Percentiles rank a stretch among this genome's conserved stretches.
Conservation (phyloP, 2,888 invertebrate genomes). For the Phaedon cochleariae region DNA sequence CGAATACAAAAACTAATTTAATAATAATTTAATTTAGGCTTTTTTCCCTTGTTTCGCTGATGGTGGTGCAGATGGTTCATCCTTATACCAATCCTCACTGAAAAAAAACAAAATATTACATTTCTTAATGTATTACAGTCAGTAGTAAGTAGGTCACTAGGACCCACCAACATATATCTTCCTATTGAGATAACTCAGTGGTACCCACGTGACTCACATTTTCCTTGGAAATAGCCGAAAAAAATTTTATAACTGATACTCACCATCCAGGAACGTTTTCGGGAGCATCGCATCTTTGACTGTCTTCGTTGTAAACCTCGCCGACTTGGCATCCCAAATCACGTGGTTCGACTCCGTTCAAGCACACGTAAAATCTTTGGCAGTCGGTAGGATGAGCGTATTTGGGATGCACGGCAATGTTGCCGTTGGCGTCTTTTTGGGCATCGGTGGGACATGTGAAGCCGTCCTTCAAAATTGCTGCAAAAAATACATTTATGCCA, state of each 20-base stretch:
- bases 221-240: too few species aligned
- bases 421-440: slow-evolving; percentile 73
- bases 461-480: slow-evolving; percentile 82
- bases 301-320: slow-evolving; percentile 89
- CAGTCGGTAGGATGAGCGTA: slow-evolving; percentile 88
- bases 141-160: too few species aligned
- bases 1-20: neutral
- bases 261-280: slow-evolving; percentile 92
- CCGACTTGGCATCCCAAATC: slow-evolving; percentile 87
- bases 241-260: slow-evolving; percentile 60
- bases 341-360: slow-evolving; percentile 86
- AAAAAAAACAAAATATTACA: slow-evolving; percentile 49
- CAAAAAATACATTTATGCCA: too few species aligned
- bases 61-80: slow-evolving; percentile 71
- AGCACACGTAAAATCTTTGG: slow-evolving; percentile 90
- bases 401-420: slow-evolving; percentile 82
- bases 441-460: slow-evolving; percentile 83
- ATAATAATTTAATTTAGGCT: slow-evolving; percentile 1
- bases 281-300: slow-evolving; percentile 86
- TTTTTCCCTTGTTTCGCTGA: slow-evolving; percentile 43
- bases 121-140: too few species aligned
- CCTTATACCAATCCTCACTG: slow-evolving; percentile 92
- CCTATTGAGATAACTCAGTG: too few species aligned
- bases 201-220: too few species aligned
- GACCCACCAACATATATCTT: too few species aligned